phyloP scores from a whole-genome alignment of 2,113 vertebrate genomes.

The Glaucomys volans region DNA sequence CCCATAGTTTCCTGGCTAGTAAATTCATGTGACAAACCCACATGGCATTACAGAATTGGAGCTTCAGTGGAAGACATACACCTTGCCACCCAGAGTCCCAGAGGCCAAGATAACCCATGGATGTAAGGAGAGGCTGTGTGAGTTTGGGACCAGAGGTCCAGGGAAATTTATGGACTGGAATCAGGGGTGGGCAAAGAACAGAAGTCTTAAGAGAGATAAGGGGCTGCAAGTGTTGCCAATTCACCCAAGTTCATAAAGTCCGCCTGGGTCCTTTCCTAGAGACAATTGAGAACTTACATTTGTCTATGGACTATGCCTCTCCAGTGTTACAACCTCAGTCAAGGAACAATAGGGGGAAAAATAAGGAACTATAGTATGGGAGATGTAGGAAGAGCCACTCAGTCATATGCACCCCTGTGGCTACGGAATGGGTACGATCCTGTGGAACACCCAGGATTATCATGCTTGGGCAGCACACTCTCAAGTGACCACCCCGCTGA shows the following conservation, averaged over 20 bases:
- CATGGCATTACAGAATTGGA: accelerated
- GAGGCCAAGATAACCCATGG: not conserved
- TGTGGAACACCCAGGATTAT: too few relatives aligned
- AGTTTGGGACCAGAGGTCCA: not conserved
- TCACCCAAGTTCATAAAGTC: not conserved
- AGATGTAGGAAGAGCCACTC: too few relatives aligned
- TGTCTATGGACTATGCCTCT: not conserved
- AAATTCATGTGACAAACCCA: not conserved
- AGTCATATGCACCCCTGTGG: too few relatives aligned
- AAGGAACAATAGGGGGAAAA: not conserved
- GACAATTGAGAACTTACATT: not conserved
- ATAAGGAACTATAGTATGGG: too few relatives aligned
- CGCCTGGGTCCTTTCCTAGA: not conserved
- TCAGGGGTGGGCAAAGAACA: not conserved
- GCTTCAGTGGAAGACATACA: not conserved
- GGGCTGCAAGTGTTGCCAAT: too few relatives aligned
- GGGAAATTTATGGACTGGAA: not conserved
- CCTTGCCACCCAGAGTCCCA: not conserved
- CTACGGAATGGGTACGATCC: too few relatives aligned
- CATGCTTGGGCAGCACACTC: too few relatives aligned
- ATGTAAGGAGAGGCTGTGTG: not conserved
- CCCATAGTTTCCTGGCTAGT: not conserved
- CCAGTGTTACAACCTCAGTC: not conserved
- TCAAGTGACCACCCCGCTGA: too few relatives aligned
- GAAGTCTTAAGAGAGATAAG: not conserved